Percentiles rank a stretch among this genome's conserved stretches.
Evolutionary conservation across 2,113 vertebrate species (phyloP).

Genomic region (Tylochromis polylepis): DNA sequence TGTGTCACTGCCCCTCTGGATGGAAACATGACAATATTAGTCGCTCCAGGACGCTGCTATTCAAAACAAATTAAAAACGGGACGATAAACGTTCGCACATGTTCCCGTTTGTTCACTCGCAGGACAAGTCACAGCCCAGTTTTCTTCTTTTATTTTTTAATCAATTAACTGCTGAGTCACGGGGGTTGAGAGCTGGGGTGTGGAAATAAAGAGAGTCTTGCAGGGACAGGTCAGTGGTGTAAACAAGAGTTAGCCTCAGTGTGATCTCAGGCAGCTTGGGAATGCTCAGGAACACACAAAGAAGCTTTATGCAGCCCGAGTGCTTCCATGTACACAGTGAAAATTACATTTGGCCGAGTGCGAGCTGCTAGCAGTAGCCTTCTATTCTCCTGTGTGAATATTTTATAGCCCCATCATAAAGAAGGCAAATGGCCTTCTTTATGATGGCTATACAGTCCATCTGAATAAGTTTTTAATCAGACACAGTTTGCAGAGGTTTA

Average conservation of each 20-base stretch:
- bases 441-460: not conserved
- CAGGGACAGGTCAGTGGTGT: constrained; percentile 35
- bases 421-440: not conserved
- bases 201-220: not conserved
- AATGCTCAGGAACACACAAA: constrained; percentile 50
- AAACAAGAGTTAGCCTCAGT: constrained; percentile 21
- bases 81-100: not conserved
- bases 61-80: not conserved
- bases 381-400: not conserved
- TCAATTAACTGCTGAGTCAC: constrained; percentile 30
- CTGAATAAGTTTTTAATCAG: not conserved
- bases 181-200: not conserved
- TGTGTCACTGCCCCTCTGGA: not conserved
- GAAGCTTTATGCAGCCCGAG: constrained; percentile 44
- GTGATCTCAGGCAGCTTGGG: constrained; percentile 49
- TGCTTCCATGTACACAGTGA: constrained; percentile 15
- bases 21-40: not conserved
- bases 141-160: not conserved
- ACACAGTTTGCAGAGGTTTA: not conserved
- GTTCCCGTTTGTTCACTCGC: not conserved
- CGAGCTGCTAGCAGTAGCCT: not conserved
- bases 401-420: not conserved
- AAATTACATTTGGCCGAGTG: constrained; percentile 34
- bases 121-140: not conserved
- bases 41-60: not conserved